These are phyloP conservation scores for Nematolebias whitei DNA, from an alignment of 2,113 vertebrate genomes.

Conservation along the genomic window DNA sequence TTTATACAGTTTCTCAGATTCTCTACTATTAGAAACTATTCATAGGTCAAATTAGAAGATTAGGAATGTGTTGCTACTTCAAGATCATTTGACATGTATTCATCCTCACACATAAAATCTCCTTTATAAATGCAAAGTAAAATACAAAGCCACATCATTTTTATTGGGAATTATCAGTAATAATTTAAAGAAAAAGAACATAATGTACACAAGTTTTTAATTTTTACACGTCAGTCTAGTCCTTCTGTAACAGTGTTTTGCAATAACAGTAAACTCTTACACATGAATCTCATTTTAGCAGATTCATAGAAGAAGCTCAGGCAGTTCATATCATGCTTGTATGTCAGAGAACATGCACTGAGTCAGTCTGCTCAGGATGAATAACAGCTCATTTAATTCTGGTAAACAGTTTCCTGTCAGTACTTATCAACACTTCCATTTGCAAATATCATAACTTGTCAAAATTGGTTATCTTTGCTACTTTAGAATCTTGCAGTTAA, in stretches of 20 bases:
- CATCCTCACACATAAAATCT: constrained; percentile 21
- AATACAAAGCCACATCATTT: not conserved
- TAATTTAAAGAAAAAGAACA: not conserved
- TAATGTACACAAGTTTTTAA: not conserved
- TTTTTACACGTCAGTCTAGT: not conserved
- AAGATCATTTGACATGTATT: constrained; percentile 1
- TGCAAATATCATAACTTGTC: too few species aligned
- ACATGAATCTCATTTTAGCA: not conserved
- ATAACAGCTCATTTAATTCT: not conserved
- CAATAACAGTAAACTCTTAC: not conserved
- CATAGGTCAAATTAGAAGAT: too few species aligned
- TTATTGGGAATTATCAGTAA: constrained; percentile 38
- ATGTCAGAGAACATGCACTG: not conserved
- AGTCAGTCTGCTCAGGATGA: not conserved
- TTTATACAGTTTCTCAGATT: too few species aligned
- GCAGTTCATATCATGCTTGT: not conserved
- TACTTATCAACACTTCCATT: not conserved
- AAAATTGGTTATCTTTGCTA: too few species aligned
- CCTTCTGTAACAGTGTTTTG: not conserved
- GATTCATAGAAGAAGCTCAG: not conserved
- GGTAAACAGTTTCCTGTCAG: not conserved
- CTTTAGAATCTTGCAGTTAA: too few species aligned
- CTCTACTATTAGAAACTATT: too few species aligned
- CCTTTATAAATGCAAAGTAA: too few species aligned
- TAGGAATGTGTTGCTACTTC: too few species aligned